These are phyloP conservation scores for Hypomesus transpacificus DNA, from an alignment of 2,113 vertebrate species.

Conservation along the genomic window DNA sequence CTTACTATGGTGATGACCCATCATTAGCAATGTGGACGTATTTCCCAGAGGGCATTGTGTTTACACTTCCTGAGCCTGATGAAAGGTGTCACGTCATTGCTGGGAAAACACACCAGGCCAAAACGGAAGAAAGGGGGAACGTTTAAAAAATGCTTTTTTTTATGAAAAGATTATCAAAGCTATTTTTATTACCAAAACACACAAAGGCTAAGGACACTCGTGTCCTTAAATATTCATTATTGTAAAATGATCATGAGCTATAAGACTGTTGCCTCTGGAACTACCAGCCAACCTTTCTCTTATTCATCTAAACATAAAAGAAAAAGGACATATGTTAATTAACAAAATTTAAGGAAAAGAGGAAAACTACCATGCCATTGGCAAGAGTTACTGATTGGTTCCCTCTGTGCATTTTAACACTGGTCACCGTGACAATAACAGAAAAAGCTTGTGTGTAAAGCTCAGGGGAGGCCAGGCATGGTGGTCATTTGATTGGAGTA, in stretches of 20 bases:
- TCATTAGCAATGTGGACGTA: conserved; percentile 42
- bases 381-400: too few relatives aligned
- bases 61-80: conserved; percentile 65
- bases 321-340: too few relatives aligned
- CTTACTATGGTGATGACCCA: conserved; percentile 47
- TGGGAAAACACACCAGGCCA: not conserved
- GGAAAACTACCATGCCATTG: too few relatives aligned
- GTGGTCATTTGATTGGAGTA: conserved; percentile 13
- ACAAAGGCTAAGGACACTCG: not conserved
- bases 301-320: too few relatives aligned
- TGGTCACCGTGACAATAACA: conserved; percentile 29
- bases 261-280: too few relatives aligned
- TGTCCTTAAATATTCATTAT: too few relatives aligned
- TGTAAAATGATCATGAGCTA: too few relatives aligned
- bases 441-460: conserved; percentile 56
- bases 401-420: too few relatives aligned
- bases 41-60: conserved; percentile 68
- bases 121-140: not conserved
- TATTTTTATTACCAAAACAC: conserved; percentile 9
- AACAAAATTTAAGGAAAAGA: too few relatives aligned
- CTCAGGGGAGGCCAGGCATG: conserved; percentile 49
- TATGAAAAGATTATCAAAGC: conserved; percentile 26
- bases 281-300: too few relatives aligned
- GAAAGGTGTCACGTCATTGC: conserved; percentile 26
- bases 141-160: conserved; percentile 39